Percentiles rank a stretch among this genome's conserved stretches.
These are phyloP conservation scores for Dromiciops gliroides DNA, from an alignment of 2,113 vertebrate species.

Conservation along the genomic window DNA sequence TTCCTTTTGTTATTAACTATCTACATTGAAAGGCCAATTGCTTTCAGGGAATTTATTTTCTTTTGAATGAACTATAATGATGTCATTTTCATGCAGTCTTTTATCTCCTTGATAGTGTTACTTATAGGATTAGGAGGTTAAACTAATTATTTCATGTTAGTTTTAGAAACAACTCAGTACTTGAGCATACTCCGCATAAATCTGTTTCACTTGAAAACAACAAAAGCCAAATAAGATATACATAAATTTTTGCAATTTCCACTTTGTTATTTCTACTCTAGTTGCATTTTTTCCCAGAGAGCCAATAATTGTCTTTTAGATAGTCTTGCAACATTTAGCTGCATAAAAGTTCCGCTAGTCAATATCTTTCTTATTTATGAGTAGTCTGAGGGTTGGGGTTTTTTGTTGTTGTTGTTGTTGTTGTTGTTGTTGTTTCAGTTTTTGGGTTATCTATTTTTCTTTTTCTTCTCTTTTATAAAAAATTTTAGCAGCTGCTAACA, in stretches of 20 bases:
- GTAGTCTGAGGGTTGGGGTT: background rate
- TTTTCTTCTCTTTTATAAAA: background rate
- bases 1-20: background rate
- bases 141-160: background rate
- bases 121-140: background rate
- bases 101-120: background rate
- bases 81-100: background rate
- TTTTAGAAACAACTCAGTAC: conserved; percentile 17
- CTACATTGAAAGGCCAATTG: background rate
- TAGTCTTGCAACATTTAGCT: background rate
- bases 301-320: background rate
- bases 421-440: background rate
- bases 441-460: background rate
- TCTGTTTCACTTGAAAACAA: background rate
- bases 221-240: background rate
- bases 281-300: background rate
- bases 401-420: background rate
- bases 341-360: background rate
- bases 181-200: background rate
- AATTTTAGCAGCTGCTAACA: background rate
- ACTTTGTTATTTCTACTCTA: background rate
- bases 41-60: background rate
- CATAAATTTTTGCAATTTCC: background rate
- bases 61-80: background rate
- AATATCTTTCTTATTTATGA: background rate